A percentile compares a stretch with the other conserved stretches of the same genome.
Evolutionary conservation across 2,113 vertebrate genomes (phyloP).

Genomic region (Sceloporus undulatus): DNA sequence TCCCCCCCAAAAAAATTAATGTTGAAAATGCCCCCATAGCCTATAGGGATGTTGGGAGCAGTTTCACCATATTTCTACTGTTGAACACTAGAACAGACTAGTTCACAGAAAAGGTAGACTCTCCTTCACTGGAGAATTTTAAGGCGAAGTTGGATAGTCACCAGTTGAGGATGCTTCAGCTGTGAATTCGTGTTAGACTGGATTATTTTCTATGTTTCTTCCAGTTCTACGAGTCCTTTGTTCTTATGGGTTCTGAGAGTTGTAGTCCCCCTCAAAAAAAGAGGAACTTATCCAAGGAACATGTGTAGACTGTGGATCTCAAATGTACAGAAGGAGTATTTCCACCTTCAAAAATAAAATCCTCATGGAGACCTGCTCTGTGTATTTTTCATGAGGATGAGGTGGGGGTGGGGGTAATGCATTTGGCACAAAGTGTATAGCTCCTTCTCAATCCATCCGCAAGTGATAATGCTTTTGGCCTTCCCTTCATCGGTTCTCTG

Average conservation of each 20-base stretch:
- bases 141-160: neutral
- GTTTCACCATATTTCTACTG: too few species aligned
- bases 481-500: constrained; percentile 48
- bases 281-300: neutral
- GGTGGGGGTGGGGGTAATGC: neutral
- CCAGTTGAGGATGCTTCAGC: neutral
- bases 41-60: too few species aligned
- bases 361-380: neutral
- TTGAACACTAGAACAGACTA: too few species aligned
- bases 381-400: neutral
- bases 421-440: neutral
- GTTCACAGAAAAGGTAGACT: too few species aligned
- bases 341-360: neutral
- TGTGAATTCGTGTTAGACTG: too few species aligned
- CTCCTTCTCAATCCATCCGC: constrained; percentile 35
- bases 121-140: too few species aligned
- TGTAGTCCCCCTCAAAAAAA: neutral
- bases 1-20: too few species aligned
- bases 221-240: too few species aligned
- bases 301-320: too few species aligned
- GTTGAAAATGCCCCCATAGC: too few species aligned
- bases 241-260: neutral
- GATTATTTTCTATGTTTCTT: too few species aligned
- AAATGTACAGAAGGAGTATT: neutral
- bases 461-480: constrained; percentile 78